Evolutionary conservation across 2,113 vertebrate genomes (phyloP), one percentile per base, ranked within the genome.

Genomic region (Sula dactylatra): DNA sequence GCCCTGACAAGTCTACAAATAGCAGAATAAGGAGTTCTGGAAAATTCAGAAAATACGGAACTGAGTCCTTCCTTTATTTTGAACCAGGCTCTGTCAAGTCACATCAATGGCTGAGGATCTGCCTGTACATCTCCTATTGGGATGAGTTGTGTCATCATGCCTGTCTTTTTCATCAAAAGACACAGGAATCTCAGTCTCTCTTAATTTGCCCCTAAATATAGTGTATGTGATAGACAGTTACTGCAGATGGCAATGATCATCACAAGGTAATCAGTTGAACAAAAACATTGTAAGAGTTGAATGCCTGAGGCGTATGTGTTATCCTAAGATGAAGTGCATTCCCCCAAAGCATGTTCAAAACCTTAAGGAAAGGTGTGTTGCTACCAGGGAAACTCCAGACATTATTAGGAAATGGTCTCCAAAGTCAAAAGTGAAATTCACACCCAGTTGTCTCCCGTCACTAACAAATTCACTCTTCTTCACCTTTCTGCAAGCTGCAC

Each of bases 191-290:
- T 70, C 40, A 82, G 22, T 2, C 0, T 70, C 40, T 62, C 17
- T n/a, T 87, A 26, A 70, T 34, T 21, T 55, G 36, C 36, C 14
- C 31, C 42, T 31, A 34, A 52, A 82, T 66, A 56, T 6, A 14
- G 4, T 38, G 21, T 11, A 2, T 31, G 50, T 21, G 16, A 21
- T 9, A 29, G 34, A 40, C 4, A n/a, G 6, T 27, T 38, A 16
- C 14, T 44, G 83, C 32, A 40, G 36, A 11, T 44, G 55, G 7
- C 69, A 78, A 31, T 26, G 65, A 34, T 11, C 34, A 13, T 19
- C 36, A 16, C 0, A 0, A 21, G 18, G 36, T 17, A 18, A 36
- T 20, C 13, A 67, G 38, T 7, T 8, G 27, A 40, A 61, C 20
- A 86, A 76, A 80, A 18, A 3, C 31, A 8, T 38, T 56, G 6